Conservation (phyloP, 2,797 vertebrate species). For the Pangasius krempfi region DNA sequence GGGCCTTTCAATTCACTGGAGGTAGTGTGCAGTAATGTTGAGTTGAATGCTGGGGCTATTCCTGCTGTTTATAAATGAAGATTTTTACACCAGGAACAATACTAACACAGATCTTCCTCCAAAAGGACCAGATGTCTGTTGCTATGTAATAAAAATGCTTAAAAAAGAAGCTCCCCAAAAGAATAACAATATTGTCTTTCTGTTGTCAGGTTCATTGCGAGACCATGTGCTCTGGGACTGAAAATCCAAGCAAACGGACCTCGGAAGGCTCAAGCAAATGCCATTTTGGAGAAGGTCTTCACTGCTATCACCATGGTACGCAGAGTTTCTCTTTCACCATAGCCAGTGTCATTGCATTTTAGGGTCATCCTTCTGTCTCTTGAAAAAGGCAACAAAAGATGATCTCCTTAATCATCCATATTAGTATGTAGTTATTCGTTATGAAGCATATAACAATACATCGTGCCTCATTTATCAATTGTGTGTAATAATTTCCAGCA, state of each 20-base stretch:
- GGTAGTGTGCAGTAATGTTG: background rate
- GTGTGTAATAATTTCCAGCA: background rate
- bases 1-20: background rate
- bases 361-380: background rate
- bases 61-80: background rate
- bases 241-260: constrained; percentile 96
- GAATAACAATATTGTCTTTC: constrained; percentile 53
- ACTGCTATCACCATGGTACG: constrained; percentile 97
- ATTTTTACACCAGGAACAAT: background rate
- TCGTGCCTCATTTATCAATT: background rate
- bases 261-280: constrained; percentile 93
- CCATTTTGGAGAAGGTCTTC: constrained; percentile 98
- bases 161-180: background rate
- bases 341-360: background rate
- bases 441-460: background rate
- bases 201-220: constrained; percentile 89
- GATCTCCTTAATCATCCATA: background rate
- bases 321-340: background rate
- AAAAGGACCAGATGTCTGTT: background rate
- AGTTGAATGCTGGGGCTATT: background rate
- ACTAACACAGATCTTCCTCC: background rate
- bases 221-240: constrained; percentile 95
- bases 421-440: background rate
- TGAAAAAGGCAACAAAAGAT: background rate
- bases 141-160: background rate